These are phyloP conservation scores for Sciurus vulgaris DNA, from an alignment of 2,797 vertebrate species.

Conservation along the genomic window DNA sequence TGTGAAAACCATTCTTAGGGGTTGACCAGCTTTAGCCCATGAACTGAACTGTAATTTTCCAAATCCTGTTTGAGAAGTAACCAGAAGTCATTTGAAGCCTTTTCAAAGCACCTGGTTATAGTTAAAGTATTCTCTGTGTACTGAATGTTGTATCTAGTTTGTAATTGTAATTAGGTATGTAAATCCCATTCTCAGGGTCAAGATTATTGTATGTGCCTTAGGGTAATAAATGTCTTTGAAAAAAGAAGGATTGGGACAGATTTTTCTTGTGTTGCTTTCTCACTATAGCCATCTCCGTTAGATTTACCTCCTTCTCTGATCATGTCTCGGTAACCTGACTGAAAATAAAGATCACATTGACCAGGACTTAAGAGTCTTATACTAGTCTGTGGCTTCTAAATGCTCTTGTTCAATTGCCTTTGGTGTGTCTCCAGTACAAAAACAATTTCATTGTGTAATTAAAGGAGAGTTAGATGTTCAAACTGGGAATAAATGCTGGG, in stretches of 20 bases:
- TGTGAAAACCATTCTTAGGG: slow-evolving; percentile 14
- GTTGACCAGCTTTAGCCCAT: background rate
- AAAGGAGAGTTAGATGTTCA: background rate
- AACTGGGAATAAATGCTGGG: background rate
- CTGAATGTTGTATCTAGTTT: slow-evolving; percentile 16
- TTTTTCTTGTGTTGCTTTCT: background rate
- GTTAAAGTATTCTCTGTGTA: background rate
- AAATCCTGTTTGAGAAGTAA: slow-evolving; percentile 12
- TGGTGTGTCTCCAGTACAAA: background rate
- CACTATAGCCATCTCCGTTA: background rate
- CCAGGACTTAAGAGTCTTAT: slow-evolving; percentile 33
- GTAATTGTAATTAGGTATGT: background rate
- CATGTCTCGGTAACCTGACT: background rate
- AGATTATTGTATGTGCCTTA: background rate
- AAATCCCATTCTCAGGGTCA: slow-evolving; percentile 33
- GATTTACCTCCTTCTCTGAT: background rate
- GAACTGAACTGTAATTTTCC: background rate
- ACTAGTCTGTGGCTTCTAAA: background rate
- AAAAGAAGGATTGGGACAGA: background rate
- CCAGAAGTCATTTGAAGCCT: slow-evolving; percentile 51
- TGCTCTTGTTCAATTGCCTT: background rate
- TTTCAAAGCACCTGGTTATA: slow-evolving; percentile 47
- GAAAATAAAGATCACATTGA: slow-evolving; percentile 45
- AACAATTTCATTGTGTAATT: background rate
- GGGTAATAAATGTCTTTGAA: background rate